Evolutionary conservation across 1,140 invertebrate genomes (phyloP), one percentile per base, ranked within the genome.

Genomic region (Drosophila orosa): DNA sequence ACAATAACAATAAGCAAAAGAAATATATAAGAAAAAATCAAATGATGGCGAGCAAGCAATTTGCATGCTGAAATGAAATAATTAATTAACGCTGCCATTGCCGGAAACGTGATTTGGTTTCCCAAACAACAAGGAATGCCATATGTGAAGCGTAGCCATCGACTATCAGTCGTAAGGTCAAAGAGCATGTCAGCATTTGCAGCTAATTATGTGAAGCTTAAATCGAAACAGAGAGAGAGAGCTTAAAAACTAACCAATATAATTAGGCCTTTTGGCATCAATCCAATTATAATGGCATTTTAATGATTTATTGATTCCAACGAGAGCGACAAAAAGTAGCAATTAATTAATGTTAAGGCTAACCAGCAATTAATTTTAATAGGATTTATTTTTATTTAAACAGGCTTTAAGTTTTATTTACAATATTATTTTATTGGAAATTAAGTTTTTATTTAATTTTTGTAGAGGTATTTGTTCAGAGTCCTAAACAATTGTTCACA

Each of bases 61-160:
- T 39, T 69, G 63, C 80, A 74, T 59, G 62, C 48, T 29, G 42
- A 78, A 78, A 78, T 85, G 73, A 86, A 85, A 81, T 81, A 85
- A 81, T 86, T 85, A 86, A 74, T 75, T 75, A 63, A 47, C 72
- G 54, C 57, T 39, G 57, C 56, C 60, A 50, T 45, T 37, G 48
- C 6, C 65, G 6, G 65, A 33, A 17, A 31, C 61, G 63, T 69
- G 63, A 68, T 69, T 55, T 55, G 63, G 31, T 56, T 56, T 24
- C 19, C 45, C 45, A 71, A 58, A 72, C 61, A 50, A 58, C 45
- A 52, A 22, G 22, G 13, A 35, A 6, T 24, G 59, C 48, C 48
- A 71, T 39, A 65, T 62, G 55, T 37, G 45, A 44, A 54, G 50
- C 29, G 15, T 19, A 35, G 15, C 39, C 61, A 25, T 56, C 15